Evolutionary conservation across 2,888 invertebrate species (phyloP).

Genomic region (Eupithecia subumbrata): DNA sequence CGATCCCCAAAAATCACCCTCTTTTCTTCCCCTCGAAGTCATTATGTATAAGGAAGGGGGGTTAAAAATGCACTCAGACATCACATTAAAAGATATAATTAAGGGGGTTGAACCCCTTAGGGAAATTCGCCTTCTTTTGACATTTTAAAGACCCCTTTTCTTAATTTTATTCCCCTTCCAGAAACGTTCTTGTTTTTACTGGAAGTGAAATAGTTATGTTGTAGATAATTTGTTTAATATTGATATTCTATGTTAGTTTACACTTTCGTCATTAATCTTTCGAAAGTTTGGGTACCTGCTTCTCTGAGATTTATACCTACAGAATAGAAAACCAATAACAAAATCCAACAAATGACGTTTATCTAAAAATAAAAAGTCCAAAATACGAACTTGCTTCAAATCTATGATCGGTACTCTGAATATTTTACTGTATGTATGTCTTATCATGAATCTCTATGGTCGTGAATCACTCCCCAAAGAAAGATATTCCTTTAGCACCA

Average conservation of each 20-base stretch:
- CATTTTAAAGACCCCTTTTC: constrained; percentile 81
- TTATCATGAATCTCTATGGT: constrained; percentile 21
- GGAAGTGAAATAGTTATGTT: constrained; percentile 34
- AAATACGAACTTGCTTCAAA: background rate
- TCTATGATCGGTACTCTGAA: background rate
- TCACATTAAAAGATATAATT: constrained; percentile 84
- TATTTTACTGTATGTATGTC: constrained; percentile 8
- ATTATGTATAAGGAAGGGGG: constrained; percentile 64
- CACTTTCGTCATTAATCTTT: too few relatives aligned
- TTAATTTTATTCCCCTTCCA: constrained; percentile 58
- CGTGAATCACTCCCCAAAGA: constrained; percentile 34
- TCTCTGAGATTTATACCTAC: background rate
- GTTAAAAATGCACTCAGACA: constrained; percentile 81
- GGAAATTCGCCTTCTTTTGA: constrained; percentile 82
- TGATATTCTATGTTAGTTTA: too few relatives aligned
- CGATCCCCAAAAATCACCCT: constrained; percentile 51
- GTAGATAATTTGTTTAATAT: background rate
- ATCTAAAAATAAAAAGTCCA: background rate
- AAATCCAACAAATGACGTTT: too few relatives aligned
- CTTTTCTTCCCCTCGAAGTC: constrained; percentile 50
- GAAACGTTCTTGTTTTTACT: constrained; percentile 33
- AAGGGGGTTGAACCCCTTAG: constrained; percentile 75
- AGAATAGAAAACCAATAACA: background rate
- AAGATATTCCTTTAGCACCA: constrained; percentile 33
- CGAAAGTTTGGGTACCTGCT: too few relatives aligned